phyloP scores from a whole-genome alignment of 2,113 vertebrate species.

The Salvelinus fontinalis region DNA sequence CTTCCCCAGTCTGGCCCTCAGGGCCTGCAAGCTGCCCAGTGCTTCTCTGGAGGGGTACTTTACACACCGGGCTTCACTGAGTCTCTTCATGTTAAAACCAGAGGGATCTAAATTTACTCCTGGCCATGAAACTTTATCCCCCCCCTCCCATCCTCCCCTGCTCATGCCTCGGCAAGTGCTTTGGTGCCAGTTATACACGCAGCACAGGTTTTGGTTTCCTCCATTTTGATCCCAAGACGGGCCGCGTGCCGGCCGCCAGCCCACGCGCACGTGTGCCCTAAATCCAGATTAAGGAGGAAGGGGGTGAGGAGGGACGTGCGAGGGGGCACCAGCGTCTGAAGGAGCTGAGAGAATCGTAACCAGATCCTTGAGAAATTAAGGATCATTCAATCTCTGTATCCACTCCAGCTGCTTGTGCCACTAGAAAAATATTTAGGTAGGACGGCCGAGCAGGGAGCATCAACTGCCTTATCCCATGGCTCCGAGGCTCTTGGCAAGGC shows the following conservation, averaged over 20 bases:
- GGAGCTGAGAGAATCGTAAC: slow-evolving; percentile 35
- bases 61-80: background rate
- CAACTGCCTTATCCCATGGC: slow-evolving; percentile 12
- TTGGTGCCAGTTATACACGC: slow-evolving; percentile 47
- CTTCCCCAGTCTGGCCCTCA: slow-evolving; percentile 1
- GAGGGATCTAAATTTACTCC: slow-evolving; percentile 59
- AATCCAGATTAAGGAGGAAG: slow-evolving; percentile 17
- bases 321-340: slow-evolving; percentile 2
- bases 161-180: slow-evolving; percentile 4
- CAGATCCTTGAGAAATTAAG: slow-evolving; percentile 44
- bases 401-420: slow-evolving; percentile 44
- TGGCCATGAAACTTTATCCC: slow-evolving; percentile 50
- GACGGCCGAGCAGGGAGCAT: slow-evolving; percentile 29
- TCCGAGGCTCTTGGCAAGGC: background rate
- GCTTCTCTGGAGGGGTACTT: slow-evolving; percentile 23
- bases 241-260: slow-evolving; percentile 13
- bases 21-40: slow-evolving; percentile 6
- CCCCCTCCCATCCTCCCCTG: slow-evolving; percentile 2
- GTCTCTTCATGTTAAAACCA: slow-evolving; percentile 46
- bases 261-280: slow-evolving; percentile 1
- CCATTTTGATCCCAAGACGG: slow-evolving; percentile 14
- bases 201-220: slow-evolving; percentile 49
- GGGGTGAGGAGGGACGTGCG: slow-evolving; percentile 10
- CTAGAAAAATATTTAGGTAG: slow-evolving; percentile 59
- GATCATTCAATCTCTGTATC: slow-evolving; percentile 44